These are phyloP conservation scores for Eubasilissa regina DNA, from an alignment of 1,140 invertebrate species.

Conservation along the genomic window DNA sequence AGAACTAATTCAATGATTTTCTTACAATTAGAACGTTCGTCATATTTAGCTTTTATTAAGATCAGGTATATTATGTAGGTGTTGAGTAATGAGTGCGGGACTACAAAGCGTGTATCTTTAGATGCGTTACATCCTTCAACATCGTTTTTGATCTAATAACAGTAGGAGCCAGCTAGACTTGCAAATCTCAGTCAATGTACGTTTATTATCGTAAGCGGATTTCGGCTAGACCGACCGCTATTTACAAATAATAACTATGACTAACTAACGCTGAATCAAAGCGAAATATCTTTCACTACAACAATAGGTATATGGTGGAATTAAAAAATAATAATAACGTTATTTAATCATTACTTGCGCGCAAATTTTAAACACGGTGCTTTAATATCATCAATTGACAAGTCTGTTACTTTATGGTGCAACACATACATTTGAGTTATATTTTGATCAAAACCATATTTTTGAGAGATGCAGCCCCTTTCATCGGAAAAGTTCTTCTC, in stretches of 20 bases:
- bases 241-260: constrained; percentile 6
- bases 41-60: too few species aligned
- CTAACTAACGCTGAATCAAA: background rate
- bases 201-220: background rate
- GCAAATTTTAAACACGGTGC: too few species aligned
- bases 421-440: too few species aligned
- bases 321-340: background rate
- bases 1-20: too few species aligned
- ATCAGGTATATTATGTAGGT: too few species aligned
- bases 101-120: constrained; percentile 11
- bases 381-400: too few species aligned
- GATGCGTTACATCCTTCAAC: constrained; percentile 19
- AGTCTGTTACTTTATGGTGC: too few species aligned
- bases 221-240: constrained; percentile 12
- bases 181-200: background rate
- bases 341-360: background rate
- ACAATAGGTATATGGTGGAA: background rate
- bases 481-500: too few species aligned
- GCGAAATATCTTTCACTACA: background rate
- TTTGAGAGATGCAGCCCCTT: too few species aligned
- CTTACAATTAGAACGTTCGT: too few species aligned
- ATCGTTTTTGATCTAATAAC: constrained; percentile 15
- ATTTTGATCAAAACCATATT: too few species aligned
- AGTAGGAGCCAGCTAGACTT: constrained; percentile 22
- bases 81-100: background rate